Base-by-base conservation (phyloP, 1,140 invertebrate genomes). In the Trialeurodes vaporariorum region DNA sequence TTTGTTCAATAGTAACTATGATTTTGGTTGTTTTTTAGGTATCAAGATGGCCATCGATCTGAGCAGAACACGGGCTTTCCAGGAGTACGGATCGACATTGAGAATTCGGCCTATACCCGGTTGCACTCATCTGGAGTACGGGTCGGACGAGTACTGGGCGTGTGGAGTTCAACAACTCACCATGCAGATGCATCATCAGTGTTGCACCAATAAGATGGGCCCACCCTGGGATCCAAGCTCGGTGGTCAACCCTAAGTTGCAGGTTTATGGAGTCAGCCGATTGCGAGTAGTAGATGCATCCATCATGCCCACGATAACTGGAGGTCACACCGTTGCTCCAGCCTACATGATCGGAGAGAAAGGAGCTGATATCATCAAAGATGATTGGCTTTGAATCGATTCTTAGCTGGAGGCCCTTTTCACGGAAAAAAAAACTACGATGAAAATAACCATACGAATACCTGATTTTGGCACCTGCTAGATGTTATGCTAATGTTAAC, bases 111-210 rank as follows among this genome's bases (percentile, higher is more conserved):
- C 83, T 0, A 85, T 88, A 74, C 85, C 86, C 0, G 87, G 85
- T 12, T 92, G 90, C 72, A 79, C 84, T 71, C 70, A 82, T 49
- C 71, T 82, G 0, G 25, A 68, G 13, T 86, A 88, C 67, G 80
- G 81, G 65, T 84, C 82, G 1, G 85, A 91, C 69, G 76, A 81
- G 9, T 93, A 93, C 74, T 91, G 90, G 87, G 80, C 82, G 67
- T 93, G 90, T 70, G 83, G 84, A 13, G 79, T 87, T 1, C 81
- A 84, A 64, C 83, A 86, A 58, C 81, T 86, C 25, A 83, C 84
- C 1, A 84, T 84, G 34, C 88, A 86, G 17, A 76, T 90, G 58
- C 88, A 87, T 65, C 90, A 93, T 76, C 88, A 90, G 76, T 82
- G 82, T n/a, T 82, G 84, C 1, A 86, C 83, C 1, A 83, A 81